Evolutionary conservation across 1,140 invertebrate genomes (phyloP).

Genomic region (Alviniconcha marisindica): DNA sequence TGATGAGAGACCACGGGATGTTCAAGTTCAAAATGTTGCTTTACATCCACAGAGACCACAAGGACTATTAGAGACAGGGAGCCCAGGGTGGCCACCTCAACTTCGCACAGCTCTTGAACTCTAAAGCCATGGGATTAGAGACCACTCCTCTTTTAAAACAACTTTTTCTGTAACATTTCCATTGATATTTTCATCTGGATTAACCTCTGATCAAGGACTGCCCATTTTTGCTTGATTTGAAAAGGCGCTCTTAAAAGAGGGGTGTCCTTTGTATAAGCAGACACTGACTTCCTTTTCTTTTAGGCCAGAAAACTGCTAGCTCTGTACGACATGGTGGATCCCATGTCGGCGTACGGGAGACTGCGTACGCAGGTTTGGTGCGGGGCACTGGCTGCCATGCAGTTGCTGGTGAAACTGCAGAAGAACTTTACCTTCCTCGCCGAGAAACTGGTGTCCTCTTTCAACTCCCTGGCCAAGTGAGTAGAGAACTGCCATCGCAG

Average conservation of each 20-base stretch:
- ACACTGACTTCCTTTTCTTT: constrained; percentile 12
- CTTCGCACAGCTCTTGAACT: too few species aligned
- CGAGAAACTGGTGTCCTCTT: constrained; percentile 50
- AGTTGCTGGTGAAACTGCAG: constrained; percentile 43
- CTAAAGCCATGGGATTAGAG: too few species aligned
- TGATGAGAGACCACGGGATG: too few species aligned
- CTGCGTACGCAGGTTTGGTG: constrained; percentile 44
- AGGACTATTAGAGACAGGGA: too few species aligned
- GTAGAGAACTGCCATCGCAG: too few species aligned
- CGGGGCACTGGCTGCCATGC: constrained; percentile 48
- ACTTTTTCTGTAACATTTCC: too few species aligned
- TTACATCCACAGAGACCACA: too few species aligned
- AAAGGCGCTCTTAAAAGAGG: background rate
- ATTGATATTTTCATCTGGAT: too few species aligned
- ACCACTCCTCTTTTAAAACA: too few species aligned
- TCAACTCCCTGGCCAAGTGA: constrained; percentile 49
- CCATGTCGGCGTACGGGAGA: constrained; percentile 33
- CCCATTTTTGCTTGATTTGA: background rate
- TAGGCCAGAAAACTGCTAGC: constrained; percentile 54
- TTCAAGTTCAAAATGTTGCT: too few species aligned
- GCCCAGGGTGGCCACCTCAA: too few species aligned
- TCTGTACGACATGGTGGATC: constrained; percentile 59
- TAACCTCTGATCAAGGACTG: background rate
- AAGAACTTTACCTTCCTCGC: constrained; percentile 46
- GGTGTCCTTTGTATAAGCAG: too few species aligned